Conservation (phyloP, 2,888 invertebrate genomes). For the Orchesellides sinensis region DNA sequence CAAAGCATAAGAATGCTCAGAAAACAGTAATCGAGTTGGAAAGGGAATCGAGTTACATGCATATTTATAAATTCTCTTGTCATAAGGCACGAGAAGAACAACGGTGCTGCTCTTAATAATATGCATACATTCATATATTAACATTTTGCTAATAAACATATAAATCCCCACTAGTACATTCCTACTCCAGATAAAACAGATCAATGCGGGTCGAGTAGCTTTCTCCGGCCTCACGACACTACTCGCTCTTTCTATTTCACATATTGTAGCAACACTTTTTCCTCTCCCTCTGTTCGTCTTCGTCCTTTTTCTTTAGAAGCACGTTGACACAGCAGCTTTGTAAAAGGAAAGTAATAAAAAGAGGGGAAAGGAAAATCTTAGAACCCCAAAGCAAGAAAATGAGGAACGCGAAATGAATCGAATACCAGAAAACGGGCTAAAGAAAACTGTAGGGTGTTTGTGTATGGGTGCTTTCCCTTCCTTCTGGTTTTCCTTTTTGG, state of each 20-base stretch:
- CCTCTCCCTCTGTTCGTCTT: neutral
- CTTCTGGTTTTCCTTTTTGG: conserved; percentile 19
- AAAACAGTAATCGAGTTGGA: too few species aligned
- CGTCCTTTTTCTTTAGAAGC: neutral
- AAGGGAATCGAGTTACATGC: neutral
- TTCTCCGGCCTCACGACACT: conserved; percentile 28
- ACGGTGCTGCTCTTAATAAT: conserved; percentile 1
- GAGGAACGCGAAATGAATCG: conserved; percentile 45
- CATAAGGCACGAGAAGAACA: neutral
- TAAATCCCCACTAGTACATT: neutral
- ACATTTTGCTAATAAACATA: neutral
- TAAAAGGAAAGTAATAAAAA: conserved; percentile 37
- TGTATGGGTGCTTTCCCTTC: conserved; percentile 24
- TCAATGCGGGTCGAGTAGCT: conserved; percentile 40
- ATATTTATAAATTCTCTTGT: neutral
- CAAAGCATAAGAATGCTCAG: too few species aligned
- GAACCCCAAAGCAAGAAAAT: conserved; percentile 46
- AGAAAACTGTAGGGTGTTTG: neutral
- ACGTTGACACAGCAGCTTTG: neutral
- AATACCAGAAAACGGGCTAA: conserved; percentile 13
- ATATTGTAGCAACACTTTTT: neutral
- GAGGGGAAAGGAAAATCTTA: conserved; percentile 39
- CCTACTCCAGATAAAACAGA: conserved; percentile 4
- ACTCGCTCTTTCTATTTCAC: neutral
- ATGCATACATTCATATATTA: neutral